Evolutionary conservation across 1,140 invertebrate genomes (phyloP), one percentile per base, ranked within the genome.

Genomic region (Drosophila erecta): DNA sequence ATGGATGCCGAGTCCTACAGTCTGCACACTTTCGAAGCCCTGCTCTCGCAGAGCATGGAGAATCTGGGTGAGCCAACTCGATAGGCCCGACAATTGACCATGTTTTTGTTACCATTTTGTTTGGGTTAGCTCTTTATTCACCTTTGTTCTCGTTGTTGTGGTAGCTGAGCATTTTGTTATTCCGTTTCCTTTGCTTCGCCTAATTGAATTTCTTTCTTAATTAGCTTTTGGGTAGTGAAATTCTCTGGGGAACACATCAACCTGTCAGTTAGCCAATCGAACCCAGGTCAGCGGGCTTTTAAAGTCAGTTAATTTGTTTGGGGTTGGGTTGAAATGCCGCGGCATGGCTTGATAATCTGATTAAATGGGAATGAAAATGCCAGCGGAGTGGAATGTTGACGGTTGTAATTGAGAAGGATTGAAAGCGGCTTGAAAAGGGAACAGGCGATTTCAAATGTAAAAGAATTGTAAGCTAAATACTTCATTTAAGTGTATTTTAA

Each of bases 1-100:
- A 97, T 98, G 96, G 97, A 98, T 90, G 97, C 97, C 43, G 97
- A 98, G 93, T 98, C 97, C 86, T 98, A 98, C 92, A 98, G 97
- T 92, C 93, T 98, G 65, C 97, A 98, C 90, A 98, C 97, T 1
- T 98, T 98, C 90, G 97, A 98, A 93, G 97, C 97, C 47, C 93
- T 98, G 38, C 94, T 98, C 27, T 97, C 97, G 53, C 97, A 98
- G 93, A 98, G 97, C 93, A 98, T 98, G 97, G 97, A 98, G 93
- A 98, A 98, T 93, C 94, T 98, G 93, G 97, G 96, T 97, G 93
- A 94, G 93, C 71, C 73, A 6, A 7, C 12, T 1, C 24, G 27
- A 50, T 43, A 40, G 20, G 35, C 15, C 46, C 44, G 15, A 37
- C 46, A 57, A 56, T 57, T 35, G 27, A 30, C 47, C 15, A 33